Evolutionary conservation across 2,113 vertebrate species (phyloP).

Genomic region (Poeciliopsis retropinna): DNA sequence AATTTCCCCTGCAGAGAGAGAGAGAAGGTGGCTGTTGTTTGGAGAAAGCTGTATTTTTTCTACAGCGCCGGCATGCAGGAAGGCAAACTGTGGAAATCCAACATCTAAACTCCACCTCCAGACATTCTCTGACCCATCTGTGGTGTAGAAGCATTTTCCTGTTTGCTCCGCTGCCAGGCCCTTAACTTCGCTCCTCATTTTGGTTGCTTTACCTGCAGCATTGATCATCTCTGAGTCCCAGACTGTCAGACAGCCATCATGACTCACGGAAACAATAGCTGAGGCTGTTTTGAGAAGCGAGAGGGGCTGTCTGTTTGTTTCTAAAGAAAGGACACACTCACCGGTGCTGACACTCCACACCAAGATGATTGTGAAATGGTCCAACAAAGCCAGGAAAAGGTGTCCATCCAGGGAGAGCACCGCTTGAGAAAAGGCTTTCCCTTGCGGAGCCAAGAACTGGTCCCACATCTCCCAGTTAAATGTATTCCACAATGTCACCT

Average conservation of each 20-base stretch:
- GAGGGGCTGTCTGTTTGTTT: slow-evolving; percentile 33
- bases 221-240: slow-evolving; percentile 79
- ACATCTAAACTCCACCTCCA: slow-evolving; percentile 74
- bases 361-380: slow-evolving; percentile 65
- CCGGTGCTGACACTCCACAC: slow-evolving; percentile 78
- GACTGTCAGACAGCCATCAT: slow-evolving; percentile 56
- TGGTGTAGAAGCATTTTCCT: slow-evolving; percentile 73
- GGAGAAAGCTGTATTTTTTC: slow-evolving; percentile 69
- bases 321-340: slow-evolving; percentile 78
- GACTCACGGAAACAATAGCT: slow-evolving; percentile 64
- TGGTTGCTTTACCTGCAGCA: slow-evolving; percentile 60
- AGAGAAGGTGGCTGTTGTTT: slow-evolving; percentile 66
- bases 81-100: slow-evolving; percentile 54
- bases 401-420: slow-evolving; percentile 68
- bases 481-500: slow-evolving; percentile 75
- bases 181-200: slow-evolving; percentile 63
- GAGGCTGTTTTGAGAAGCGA: slow-evolving; percentile 65
- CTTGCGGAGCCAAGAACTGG: slow-evolving; percentile 71
- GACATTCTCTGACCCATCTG: slow-evolving; percentile 75
- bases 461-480: slow-evolving; percentile 66
- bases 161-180: slow-evolving; percentile 60
- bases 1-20: slow-evolving; percentile 72
- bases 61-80: slow-evolving; percentile 74
- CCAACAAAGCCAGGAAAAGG: slow-evolving; percentile 77
- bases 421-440: slow-evolving; percentile 69